Conservation (phyloP, 2,888 invertebrate genomes). For the Polydrusus pterygomalis region DNA sequence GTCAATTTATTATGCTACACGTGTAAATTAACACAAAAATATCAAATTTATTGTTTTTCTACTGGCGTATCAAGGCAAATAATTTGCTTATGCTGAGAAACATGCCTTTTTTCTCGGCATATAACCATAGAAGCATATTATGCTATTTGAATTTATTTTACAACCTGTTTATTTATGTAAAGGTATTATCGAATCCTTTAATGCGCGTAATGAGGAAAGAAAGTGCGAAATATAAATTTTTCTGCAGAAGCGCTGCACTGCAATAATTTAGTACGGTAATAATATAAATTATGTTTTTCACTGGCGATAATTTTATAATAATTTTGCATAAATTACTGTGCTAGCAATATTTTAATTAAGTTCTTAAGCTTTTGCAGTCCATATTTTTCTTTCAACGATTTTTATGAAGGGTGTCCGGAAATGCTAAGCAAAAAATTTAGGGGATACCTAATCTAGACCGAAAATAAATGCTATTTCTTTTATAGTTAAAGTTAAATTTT, state of each 20-base stretch:
- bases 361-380: too few species aligned
- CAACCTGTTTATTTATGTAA: slow-evolving; percentile 33
- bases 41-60: slow-evolving; percentile 57
- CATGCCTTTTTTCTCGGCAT: slow-evolving; percentile 9
- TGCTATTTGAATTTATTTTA: slow-evolving; percentile 38
- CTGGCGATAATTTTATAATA: neutral
- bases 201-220: slow-evolving; percentile 22
- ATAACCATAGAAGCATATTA: slow-evolving; percentile 25
- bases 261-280: slow-evolving; percentile 12
- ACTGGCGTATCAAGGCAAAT: slow-evolving; percentile 50
- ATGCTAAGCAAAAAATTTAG: too few species aligned
- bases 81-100: slow-evolving; percentile 56
- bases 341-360: neutral
- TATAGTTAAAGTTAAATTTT: too few species aligned
- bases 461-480: too few species aligned
- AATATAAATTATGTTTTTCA: slow-evolving; percentile 4
- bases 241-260: neutral
- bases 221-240: slow-evolving; percentile 31
- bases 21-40: slow-evolving; percentile 57
- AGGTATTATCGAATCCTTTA: slow-evolving; percentile 19
- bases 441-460: too few species aligned
- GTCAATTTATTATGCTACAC: slow-evolving; percentile 53
- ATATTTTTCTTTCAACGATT: too few species aligned
- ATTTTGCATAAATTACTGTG: neutral
- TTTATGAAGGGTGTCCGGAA: too few species aligned